These are phyloP conservation scores for Sebastes trivittatus DNA, from an alignment of 2,797 vertebrate species.

Conservation along the genomic window DNA sequence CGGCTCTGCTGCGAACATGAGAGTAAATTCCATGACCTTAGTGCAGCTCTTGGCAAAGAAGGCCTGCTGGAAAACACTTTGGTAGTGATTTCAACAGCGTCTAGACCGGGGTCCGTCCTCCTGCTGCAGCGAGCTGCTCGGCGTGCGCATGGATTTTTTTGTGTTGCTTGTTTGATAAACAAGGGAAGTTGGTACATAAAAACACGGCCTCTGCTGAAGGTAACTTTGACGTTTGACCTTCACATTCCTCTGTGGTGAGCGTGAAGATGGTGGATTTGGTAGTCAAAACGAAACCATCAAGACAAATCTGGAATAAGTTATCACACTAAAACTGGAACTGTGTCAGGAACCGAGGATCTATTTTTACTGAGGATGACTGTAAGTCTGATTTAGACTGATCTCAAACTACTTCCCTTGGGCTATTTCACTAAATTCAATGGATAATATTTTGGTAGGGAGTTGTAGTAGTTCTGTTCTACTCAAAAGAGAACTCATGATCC, in stretches of 20 bases:
- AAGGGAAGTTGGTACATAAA: neutral
- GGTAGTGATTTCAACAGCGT: conserved; percentile 57
- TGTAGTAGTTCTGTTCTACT: neutral
- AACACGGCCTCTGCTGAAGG: neutral
- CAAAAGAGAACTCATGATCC: neutral
- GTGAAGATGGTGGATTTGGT: neutral
- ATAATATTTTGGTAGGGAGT: neutral
- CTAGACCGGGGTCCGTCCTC: conserved; percentile 49
- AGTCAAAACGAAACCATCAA: neutral
- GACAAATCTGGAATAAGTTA: neutral
- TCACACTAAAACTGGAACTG: neutral
- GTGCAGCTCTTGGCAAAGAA: conserved; percentile 45
- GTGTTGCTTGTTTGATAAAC: neutral
- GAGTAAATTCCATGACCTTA: conserved; percentile 67
- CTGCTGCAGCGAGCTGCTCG: neutral
- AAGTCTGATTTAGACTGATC: neutral
- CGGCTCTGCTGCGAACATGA: conserved; percentile 38
- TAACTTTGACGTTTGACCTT: conserved; percentile 16
- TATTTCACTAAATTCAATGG: neutral
- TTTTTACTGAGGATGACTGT: neutral
- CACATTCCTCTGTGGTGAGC: conserved; percentile 31
- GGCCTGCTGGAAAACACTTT: conserved; percentile 66
- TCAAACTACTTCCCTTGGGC: neutral
- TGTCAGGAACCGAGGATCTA: neutral
- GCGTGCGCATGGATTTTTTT: neutral